Evolutionary conservation across 2,797 vertebrate genomes (phyloP).

Genomic region (Artibeus lituratus): DNA sequence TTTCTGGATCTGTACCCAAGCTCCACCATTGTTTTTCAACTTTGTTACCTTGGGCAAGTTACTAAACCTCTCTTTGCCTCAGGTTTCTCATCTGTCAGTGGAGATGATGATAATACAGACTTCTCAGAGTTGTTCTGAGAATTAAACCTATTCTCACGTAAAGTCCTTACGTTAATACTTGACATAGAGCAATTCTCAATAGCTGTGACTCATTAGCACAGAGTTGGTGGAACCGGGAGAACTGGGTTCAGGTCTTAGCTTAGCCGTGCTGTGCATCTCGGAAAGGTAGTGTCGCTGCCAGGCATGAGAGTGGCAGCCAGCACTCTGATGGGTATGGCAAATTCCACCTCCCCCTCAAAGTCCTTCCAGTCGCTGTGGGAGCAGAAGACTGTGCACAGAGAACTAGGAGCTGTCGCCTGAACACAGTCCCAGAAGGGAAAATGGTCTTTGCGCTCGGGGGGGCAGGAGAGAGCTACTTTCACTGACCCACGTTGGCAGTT

Average conservation of each 20-base stretch:
- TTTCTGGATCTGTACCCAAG: not conserved
- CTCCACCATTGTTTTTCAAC: not conserved
- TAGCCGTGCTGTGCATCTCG: not conserved
- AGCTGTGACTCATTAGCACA: not conserved
- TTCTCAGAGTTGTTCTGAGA: not conserved
- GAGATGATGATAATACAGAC: not conserved
- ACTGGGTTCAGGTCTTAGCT: not conserved
- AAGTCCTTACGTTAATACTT: not conserved
- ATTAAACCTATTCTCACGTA: not conserved
- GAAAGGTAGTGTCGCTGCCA: not conserved
- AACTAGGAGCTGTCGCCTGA: not conserved
- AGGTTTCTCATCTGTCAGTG: not conserved
- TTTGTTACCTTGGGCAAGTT: not conserved
- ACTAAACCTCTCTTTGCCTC: not conserved
- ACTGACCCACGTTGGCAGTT: not conserved
- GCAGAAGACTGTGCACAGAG: not conserved
- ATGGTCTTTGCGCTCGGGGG: not conserved
- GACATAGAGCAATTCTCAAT: not conserved
- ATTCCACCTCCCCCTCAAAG: not conserved
- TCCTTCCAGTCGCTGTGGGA: not conserved
- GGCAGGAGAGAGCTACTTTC: not conserved
- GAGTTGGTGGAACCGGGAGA: not conserved
- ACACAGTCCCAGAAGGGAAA: not conserved
- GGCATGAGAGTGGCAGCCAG: not conserved
- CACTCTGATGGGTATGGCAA: not conserved